Evolutionary conservation across 2,888 invertebrate species (phyloP), one percentile per base, ranked within the genome.

Genomic region (Dilophus febrilis): DNA sequence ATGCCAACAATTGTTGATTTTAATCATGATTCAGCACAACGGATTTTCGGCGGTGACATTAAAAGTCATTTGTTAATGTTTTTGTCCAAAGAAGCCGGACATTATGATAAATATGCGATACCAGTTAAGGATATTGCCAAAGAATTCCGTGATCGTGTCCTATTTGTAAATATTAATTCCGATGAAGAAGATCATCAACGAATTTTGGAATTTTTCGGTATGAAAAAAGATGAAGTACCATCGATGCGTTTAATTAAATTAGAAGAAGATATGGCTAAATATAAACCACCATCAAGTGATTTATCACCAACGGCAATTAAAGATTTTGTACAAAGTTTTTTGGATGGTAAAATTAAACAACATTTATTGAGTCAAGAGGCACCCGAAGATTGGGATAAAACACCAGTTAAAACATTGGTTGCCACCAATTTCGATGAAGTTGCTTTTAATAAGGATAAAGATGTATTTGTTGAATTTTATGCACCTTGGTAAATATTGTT

Each of bases 201-300:
- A 56, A 97, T 99, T 61, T 70, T 98, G 59, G 98, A 99, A 67
- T 99, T 95, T 86, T 99, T 99, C 66, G 97, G 95, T 52, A 81
- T 97, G 76, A 86, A 83, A 67, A 84, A 86, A 62, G 84, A 85
- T n/a, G 90, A 90, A 58, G 75, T 84, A 12, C 91, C 91, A 8
- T 75, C 83, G 2, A 82, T 90, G 55, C 78, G 95, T 51, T 71
- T 98, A 48, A 97, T 98, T 61, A 83, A 82, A 48, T 70, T 98
- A 47, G 92, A 92, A 62, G 91, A 95, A 53, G 92, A 94, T 59
- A 94, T 95, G 92, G 81, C 85, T 57, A 95, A 95, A 63, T 98
- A 83, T 74, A 97, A 95, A 66, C 97, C 97, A 22, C 71, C 75
- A 39, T 49, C 47, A 7, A 51, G 44, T 30, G 63, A 62, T 45